A percentile compares a stretch with the other conserved stretches of the same genome.
Evolutionary conservation across 2,113 vertebrate genomes (phyloP).

Genomic region (Varanus salvator): DNA sequence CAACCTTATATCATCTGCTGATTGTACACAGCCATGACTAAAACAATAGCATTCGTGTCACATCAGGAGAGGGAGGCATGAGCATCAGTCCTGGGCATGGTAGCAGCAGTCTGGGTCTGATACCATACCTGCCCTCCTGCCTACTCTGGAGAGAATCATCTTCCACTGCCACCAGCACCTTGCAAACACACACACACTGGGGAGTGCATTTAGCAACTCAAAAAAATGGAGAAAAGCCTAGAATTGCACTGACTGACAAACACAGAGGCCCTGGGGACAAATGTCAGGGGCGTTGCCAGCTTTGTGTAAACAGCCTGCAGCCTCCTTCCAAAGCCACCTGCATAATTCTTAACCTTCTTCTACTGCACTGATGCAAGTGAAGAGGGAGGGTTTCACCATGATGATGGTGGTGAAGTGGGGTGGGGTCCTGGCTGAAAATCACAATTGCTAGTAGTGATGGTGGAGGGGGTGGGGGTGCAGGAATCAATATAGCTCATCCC

Average conservation of each 20-base stretch:
- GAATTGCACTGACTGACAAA: not conserved
- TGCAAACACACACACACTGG: not conserved
- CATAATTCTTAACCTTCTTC: not conserved
- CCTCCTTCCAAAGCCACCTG: not conserved
- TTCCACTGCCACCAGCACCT: too few relatives aligned
- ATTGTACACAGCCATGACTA: not conserved
- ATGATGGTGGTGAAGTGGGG: not conserved
- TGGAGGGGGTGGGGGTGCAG: not conserved
- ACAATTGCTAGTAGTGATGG: not conserved
- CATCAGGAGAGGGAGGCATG: not conserved
- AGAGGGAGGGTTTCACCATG: too few relatives aligned
- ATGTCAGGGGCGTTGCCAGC: conserved; percentile 4
- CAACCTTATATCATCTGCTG: not conserved
- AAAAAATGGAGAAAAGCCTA: conserved; percentile 6
- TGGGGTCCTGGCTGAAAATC: not conserved
- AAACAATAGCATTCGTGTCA: not conserved
- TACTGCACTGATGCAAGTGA: not conserved
- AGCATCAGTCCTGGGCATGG: not conserved
- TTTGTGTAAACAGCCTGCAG: conserved; percentile 2
- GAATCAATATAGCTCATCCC: too few relatives aligned
- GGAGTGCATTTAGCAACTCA: not conserved
- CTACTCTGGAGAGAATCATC: not conserved
- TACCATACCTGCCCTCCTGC: not conserved
- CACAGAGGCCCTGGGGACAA: not conserved
- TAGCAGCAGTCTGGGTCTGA: not conserved